These are phyloP conservation scores for Acronicta psi DNA, from an alignment of 2,888 invertebrate genomes.

Conservation along the genomic window DNA sequence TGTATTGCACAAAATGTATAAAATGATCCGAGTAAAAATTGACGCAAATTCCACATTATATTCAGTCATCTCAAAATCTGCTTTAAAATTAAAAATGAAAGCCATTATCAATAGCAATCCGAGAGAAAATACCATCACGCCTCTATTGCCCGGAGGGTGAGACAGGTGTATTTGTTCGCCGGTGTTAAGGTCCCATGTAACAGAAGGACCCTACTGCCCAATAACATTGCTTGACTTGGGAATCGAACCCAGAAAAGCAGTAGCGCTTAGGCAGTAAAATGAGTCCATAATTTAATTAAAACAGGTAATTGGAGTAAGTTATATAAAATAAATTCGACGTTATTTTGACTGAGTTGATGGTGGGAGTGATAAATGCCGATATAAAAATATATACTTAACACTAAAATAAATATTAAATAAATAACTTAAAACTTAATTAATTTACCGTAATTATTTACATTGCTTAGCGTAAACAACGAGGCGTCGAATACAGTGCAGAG, in stretches of 20 bases:
- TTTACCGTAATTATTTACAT: constrained; percentile 60
- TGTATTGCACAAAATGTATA: constrained; percentile 8
- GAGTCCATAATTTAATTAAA: too few species aligned
- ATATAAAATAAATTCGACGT: constrained; percentile 21
- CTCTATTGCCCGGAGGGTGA: too few species aligned
- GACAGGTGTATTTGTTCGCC: too few species aligned
- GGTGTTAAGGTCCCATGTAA: too few species aligned
- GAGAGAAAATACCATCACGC: too few species aligned
- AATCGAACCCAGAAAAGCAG: too few species aligned
- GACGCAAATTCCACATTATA: background rate
- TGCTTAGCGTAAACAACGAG: constrained; percentile 21
- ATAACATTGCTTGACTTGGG: too few species aligned
- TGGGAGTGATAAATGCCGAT: constrained; percentile 77
- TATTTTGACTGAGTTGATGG: constrained; percentile 62
- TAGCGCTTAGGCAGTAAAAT: background rate
- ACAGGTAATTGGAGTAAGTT: constrained; percentile 9
- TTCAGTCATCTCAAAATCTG: too few species aligned
- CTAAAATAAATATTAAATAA: constrained; percentile 76
- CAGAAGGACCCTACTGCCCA: too few species aligned
- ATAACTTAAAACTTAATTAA: constrained; percentile 63
- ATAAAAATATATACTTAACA: constrained; percentile 60
- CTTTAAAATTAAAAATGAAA: too few species aligned
- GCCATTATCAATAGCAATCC: too few species aligned
- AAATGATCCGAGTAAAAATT: background rate
- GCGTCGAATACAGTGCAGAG: constrained; percentile 28